Percentiles rank a stretch among this genome's conserved stretches.
Evolutionary conservation across 2,797 vertebrate genomes (phyloP).

Genomic region (Gadopsis marmoratus): DNA sequence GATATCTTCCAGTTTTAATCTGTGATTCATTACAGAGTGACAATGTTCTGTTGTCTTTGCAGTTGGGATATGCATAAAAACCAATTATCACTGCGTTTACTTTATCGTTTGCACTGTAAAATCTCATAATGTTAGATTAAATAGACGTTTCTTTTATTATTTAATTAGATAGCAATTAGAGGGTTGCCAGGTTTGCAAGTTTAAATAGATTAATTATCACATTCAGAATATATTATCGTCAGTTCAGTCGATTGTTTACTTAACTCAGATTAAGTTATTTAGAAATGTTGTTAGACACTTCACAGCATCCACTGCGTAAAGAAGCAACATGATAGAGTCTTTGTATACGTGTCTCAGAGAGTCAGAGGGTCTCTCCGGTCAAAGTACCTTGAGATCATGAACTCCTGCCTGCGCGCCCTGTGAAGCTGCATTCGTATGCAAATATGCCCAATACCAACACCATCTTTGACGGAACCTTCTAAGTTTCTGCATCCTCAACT

Average conservation of each 20-base stretch:
- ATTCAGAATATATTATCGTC: no score
- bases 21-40: background rate
- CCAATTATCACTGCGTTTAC: background rate
- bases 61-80: background rate
- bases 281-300: no score
- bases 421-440: slow-evolving; percentile 9
- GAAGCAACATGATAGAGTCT: no score
- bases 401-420: slow-evolving; percentile 2
- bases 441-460: background rate
- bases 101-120: background rate
- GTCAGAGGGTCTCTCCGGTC: no score
- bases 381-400: slow-evolving; percentile 8
- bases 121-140: background rate
- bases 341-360: no score
- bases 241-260: background rate
- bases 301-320: no score
- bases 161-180: no score
- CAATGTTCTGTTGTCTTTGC: no score
- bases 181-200: no score
- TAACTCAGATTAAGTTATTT: background rate
- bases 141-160: no score
- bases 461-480: background rate
- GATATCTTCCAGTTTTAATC: background rate
- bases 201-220: no score
- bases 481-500: slow-evolving; percentile 13